phyloP scores from a whole-genome alignment of 2,113 vertebrate species.

The Notarius lentiginosus region DNA sequence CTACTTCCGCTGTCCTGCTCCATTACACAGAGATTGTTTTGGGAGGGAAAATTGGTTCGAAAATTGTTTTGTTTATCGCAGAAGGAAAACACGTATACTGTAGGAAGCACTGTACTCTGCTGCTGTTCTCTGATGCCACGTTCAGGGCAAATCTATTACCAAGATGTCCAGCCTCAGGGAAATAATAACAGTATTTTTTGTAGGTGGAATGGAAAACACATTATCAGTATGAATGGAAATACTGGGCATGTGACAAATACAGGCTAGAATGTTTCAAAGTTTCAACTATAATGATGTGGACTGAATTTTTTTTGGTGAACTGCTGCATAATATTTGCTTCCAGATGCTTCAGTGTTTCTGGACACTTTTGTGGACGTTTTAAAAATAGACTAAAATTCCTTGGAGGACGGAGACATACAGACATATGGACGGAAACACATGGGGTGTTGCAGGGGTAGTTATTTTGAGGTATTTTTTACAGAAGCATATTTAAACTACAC shows the following conservation, averaged over 20 bases:
- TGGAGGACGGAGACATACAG: not conserved
- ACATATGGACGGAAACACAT: not conserved
- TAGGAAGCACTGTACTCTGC: conserved; percentile 28
- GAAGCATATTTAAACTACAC: not conserved
- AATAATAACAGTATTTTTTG: conserved; percentile 41
- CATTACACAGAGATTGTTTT: conserved; percentile 57
- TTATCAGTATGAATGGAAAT: conserved; percentile 44
- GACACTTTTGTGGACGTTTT: not conserved
- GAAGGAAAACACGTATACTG: conserved; percentile 45
- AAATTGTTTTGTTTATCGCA: conserved; percentile 58
- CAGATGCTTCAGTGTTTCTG: conserved; percentile 7
- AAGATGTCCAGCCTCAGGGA: conserved; percentile 51
- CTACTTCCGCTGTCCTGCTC: conserved; percentile 54
- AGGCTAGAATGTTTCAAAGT: not conserved
- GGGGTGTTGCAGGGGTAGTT: not conserved
- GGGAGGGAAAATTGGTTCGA: conserved; percentile 54
- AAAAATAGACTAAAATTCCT: not conserved
- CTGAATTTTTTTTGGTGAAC: not conserved
- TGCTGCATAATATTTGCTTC: not conserved
- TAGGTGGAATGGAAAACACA: conserved; percentile 43
- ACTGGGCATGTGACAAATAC: conserved; percentile 29
- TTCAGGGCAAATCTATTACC: conserved; percentile 47
- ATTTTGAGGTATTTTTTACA: not conserved
- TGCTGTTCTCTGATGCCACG: conserved; percentile 32
- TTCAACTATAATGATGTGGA: conserved; percentile 15